Evolutionary conservation across 2,888 invertebrate species (phyloP), one percentile per base, ranked within the genome.

Genomic region (Torymus tubicola): DNA sequence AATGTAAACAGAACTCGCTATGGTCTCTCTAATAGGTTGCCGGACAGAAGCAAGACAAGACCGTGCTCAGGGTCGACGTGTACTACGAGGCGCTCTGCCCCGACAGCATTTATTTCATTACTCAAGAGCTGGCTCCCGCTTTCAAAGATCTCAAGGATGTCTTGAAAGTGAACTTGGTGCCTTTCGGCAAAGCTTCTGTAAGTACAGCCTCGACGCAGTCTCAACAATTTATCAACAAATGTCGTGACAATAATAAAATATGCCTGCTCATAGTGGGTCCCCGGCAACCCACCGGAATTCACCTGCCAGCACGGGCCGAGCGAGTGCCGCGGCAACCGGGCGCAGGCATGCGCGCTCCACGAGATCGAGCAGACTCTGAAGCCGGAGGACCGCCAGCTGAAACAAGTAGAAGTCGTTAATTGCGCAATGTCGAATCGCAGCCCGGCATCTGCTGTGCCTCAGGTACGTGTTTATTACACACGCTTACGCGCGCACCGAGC

Each of bases 11-110:
- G 2, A 5, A 3, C 21, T 1, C 21, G 21, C 21, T 21, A 21
- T 2, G 21, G 31, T 31, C 31, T 31, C 31, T 31, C 31, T 31
- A 31, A 31, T 31, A 31, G 31, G 31, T 31, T 31, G 3, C 31
- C 31, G 31, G 31, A 31, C 31, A 74, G 21, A 14, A 11, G 42
- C 57, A 42, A n/a, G 31, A 31, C 2, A 65, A 61, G 57, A 50
- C 42, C 0, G 61, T 16, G 52, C 18, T 91, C 13, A 87, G 88
- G 2, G 91, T 93, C 1, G 89, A 91, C 0, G 89, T 93, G 13
- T 93, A 92, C 86, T 93, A 93, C 85, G 93, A 93, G 86, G 89
- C 92, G 1, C 87, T 93, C 16, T 93, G 93, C 85, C 91, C 92
- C 0, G 93, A 93, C 86, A 93, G 93, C 82, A 90, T 90, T 3